Conservation (phyloP, 2,888 invertebrate species). For the Yponomeuta malinellus region DNA sequence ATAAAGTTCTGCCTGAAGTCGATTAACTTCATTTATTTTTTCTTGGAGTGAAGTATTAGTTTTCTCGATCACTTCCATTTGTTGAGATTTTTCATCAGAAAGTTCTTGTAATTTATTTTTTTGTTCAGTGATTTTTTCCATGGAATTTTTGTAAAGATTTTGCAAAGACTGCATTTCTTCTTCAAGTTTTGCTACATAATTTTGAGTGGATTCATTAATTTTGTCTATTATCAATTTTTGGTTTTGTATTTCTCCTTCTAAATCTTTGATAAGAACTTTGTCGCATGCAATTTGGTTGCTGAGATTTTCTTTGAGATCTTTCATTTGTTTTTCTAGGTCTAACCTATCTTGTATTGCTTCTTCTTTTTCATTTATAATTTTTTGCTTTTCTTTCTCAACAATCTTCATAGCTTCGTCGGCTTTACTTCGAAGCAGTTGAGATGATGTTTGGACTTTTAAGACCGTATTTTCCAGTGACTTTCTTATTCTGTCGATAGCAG, state of each 20-base stretch:
- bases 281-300: constrained; percentile 43
- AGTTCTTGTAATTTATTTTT: constrained; percentile 34
- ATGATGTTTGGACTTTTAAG: constrained; percentile 52
- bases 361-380: constrained; percentile 57
- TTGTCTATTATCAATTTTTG: constrained; percentile 52
- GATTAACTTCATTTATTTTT: constrained; percentile 39
- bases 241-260: constrained; percentile 51
- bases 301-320: constrained; percentile 40
- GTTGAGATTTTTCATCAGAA: constrained; percentile 31
- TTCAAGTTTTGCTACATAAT: constrained; percentile 45
- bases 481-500: constrained; percentile 46
- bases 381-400: constrained; percentile 60
- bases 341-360: constrained; percentile 46
- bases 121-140: constrained; percentile 34
- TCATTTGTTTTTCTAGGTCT: constrained; percentile 43
- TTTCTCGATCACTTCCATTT: constrained; percentile 30
- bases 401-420: constrained; percentile 60
- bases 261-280: constrained; percentile 43
- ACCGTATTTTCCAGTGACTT: constrained; percentile 38
- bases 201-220: constrained; percentile 44
- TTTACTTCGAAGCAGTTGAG: constrained; percentile 54
- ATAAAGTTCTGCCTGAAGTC: constrained; percentile 36
- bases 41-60: constrained; percentile 32
- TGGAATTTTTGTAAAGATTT: constrained; percentile 40
- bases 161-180: constrained; percentile 44